These are phyloP conservation scores for Manis javanica DNA, from an alignment of 2,797 vertebrate species.

Conservation along the genomic window DNA sequence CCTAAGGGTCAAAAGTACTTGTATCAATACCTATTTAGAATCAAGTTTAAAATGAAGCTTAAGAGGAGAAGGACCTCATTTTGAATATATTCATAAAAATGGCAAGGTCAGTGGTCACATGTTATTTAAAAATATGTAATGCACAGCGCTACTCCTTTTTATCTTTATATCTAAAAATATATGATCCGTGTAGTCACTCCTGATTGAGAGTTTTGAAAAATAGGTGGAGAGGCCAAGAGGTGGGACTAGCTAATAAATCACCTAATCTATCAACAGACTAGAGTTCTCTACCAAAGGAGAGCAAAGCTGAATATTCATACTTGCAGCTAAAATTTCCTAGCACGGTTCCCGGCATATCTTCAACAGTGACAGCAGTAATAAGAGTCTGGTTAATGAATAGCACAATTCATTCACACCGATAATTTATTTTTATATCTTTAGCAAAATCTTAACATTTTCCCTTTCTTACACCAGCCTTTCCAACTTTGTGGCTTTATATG, in stretches of 20 bases:
- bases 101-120: conserved; percentile 30
- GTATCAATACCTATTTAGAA: not conserved
- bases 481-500: not conserved
- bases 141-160: not conserved
- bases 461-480: not conserved
- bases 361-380: not conserved
- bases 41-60: conserved; percentile 36
- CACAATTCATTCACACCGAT: not conserved
- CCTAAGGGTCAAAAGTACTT: not conserved
- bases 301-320: not conserved
- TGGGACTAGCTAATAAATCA: conserved; percentile 1
- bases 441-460: not conserved
- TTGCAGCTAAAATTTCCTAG: not conserved
- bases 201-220: conserved; percentile 39
- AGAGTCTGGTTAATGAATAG: not conserved
- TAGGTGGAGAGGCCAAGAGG: not conserved
- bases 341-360: not conserved
- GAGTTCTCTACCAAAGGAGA: not conserved
- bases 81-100: conserved; percentile 59
- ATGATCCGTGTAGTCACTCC: conserved; percentile 8
- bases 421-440: not conserved
- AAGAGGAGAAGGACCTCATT: conserved; percentile 11
- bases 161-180: conserved; percentile 63
- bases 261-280: not conserved
- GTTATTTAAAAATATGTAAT: conserved; percentile 57